Evolutionary conservation across 2,113 vertebrate genomes (phyloP), one percentile per base, ranked within the genome.

Genomic region (Lepus timidus): DNA sequence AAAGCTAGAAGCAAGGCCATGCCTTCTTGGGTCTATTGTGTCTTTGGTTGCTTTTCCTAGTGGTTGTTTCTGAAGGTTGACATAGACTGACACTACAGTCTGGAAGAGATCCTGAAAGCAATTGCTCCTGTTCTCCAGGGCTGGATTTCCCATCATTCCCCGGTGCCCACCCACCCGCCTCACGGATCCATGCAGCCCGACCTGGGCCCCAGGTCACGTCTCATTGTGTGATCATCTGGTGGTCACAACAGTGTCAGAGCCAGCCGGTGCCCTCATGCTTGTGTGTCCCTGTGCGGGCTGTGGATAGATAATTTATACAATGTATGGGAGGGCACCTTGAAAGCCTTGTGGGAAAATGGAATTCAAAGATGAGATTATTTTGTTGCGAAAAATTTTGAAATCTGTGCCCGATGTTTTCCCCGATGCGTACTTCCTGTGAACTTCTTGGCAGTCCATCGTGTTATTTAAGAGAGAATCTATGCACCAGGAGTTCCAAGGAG

Each of bases 11-110:
- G 62, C 49, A 6, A 19, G 7, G 19, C 49, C 52, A 22, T 20
- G 36, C 33, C 8, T 64, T 86, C 62, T 36, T 39, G 75, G 75
- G 23, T 20, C 92, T 61, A 58, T 81, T 86, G 81, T 27, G 10
- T 93, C 52, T 92, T 31, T 22, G 36, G 39, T 62, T 83, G 65
- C 33, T 81, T 96, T 75, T 80, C 88, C 74, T 88, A 75, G 74
- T 78, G 36, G 23, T 95, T 85, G 73, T 64, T 49, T 83, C 76
- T 84, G 92, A 91, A 92, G 74, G 71, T 78, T 93, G 93, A 87
- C 80, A 80, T 61, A 83, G 88, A 78, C 78, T 16, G 33, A 49
- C 8, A 31, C 23, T 23, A 76, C 19, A 1, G 4, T 79, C 62
- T 0, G 1, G 83, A 74, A 82, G 55, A 82, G 62, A 95, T 85